Evolutionary conservation across 2,113 vertebrate species (phyloP).

Genomic region (Stomatorhinus ivindoensis): DNA sequence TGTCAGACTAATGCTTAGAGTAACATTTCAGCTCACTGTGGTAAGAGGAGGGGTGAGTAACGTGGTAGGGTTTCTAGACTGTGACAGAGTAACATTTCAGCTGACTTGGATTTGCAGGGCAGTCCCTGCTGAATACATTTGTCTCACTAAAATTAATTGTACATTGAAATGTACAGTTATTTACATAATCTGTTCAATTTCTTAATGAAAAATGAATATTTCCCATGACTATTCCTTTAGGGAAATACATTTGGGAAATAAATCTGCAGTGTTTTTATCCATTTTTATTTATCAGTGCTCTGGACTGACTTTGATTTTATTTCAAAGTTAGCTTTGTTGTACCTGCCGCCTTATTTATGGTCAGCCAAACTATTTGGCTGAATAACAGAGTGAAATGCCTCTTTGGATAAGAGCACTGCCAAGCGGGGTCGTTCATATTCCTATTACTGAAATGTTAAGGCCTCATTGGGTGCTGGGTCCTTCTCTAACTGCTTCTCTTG

Average conservation of each 20-base stretch:
- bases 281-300: not conserved
- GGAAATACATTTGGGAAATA: not conserved
- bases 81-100: not conserved
- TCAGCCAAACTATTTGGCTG: not conserved
- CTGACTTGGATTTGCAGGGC: not conserved
- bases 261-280: not conserved
- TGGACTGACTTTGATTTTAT: not conserved
- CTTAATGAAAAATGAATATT: not conserved
- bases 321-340: not conserved
- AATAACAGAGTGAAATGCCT: not conserved
- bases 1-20: not conserved
- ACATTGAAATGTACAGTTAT: not conserved
- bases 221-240: not conserved
- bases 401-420: not conserved
- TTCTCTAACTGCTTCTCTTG: not conserved
- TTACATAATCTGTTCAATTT: not conserved
- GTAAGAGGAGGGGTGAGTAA: not conserved
- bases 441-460: not conserved
- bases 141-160: not conserved
- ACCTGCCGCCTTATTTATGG: not conserved
- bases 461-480: not conserved
- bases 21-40: not conserved
- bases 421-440: not conserved
- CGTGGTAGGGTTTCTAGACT: not conserved
- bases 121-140: not conserved